phyloP scores from a whole-genome alignment of 2,888 invertebrate species.

The Anagyrus pseudococci region DNA sequence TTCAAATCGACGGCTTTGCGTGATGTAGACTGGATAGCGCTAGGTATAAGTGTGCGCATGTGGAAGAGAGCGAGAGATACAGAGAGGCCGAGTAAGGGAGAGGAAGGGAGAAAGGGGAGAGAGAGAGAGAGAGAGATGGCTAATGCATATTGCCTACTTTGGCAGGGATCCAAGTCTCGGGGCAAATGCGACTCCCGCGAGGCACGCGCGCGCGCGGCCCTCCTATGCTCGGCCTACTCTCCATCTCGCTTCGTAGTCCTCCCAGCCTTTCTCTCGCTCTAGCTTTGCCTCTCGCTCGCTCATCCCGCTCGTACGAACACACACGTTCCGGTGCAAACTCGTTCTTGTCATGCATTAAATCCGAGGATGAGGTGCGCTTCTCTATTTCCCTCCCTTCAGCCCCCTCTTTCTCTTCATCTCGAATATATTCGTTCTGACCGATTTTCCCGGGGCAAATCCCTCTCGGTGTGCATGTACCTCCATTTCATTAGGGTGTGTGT shows the following conservation, averaged over 20 bases:
- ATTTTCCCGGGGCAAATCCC: neutral
- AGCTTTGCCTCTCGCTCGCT: neutral
- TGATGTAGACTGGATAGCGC: no score
- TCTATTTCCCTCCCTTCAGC: neutral
- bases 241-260: no score
- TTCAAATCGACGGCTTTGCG: conserved; percentile 47
- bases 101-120: neutral
- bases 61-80: no score
- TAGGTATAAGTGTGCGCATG: no score
- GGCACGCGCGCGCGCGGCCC: conserved; percentile 12
- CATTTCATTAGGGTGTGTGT: neutral
- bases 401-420: neutral
- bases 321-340: conserved; percentile 55
- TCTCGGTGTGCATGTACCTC: no score
- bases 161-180: conserved; percentile 55
- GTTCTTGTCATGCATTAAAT: conserved; percentile 53
- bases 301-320: no score
- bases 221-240: no score
- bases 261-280: no score
- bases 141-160: conserved; percentile 58
- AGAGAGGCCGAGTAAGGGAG: neutral
- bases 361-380: no score
- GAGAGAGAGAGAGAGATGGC: conserved; percentile 37
- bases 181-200: conserved; percentile 38
- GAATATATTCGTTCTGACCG: conserved; percentile 12